Base-by-base conservation (phyloP, 2,797 vertebrate species). In the Pangasius mekongensis region DNA sequence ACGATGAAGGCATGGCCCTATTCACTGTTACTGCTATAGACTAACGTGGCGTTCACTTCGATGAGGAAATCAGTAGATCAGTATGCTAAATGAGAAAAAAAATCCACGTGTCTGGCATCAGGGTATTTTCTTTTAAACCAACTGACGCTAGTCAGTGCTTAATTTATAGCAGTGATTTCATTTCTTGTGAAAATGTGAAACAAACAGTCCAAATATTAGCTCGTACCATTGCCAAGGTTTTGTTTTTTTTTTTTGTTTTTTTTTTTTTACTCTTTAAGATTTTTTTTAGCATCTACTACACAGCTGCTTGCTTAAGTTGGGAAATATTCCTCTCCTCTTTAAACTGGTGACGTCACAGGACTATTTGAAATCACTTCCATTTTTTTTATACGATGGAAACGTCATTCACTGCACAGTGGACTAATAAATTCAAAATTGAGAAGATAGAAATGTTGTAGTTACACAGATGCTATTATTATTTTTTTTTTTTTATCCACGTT, bases 1-100 rank as follows among this genome's bases (percentile, higher is more conserved):
- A 90, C 91, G 90, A 94, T 76, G 36, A 85, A 30, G 54, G 22
- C 49, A 20, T 54, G 49, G 76, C 14, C 49, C 16, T 77, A 16
- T 77, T 77, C 47, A 52, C 43, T 5, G 27, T n/a, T 52, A 4
- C 39, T 24, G 71, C 36, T 43, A 4, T 43, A 24, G 36, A 16
- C 52, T 36, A 36, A 71, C 24, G 2, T n/a, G 49, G 7, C 84
- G 43, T 43, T 60, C 30, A 43, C 6, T n/a, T 67, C 11, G 3
- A 11, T 2, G 1, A 67, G 81, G 74, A 76, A 52, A n/a, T 33
- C 52, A 33, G 49, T 52, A 52, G 6, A 30, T 77, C 47, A 54
- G 74, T 9, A 10, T 52, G 13, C 3, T 49, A 43, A 67, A 13
- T n/a, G 2, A 62, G 13, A 13, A 60, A 81, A 30, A 18, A 20